Base-by-base conservation (phyloP, 1,140 invertebrate genomes). In the Atta cephalotes region DNA sequence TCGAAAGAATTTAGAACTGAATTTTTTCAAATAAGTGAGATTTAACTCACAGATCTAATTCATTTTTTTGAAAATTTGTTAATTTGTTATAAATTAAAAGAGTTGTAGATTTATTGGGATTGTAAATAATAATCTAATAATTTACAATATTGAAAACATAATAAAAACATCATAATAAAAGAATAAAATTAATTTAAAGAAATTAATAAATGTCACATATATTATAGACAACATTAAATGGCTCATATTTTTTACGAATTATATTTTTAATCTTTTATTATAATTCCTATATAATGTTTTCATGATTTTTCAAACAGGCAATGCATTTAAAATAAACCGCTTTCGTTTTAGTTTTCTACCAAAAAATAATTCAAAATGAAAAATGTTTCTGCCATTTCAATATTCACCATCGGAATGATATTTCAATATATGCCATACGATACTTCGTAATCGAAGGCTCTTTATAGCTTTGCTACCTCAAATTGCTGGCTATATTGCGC, bases 331-430 rank as follows among this genome's bases (percentile, higher is more conserved):
- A n/a, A 66, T 66, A 78, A 78, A 65, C 12, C n/a, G 39, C 10
- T 78, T 78, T 78, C 4, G 16, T 63, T 62, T 10, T 12, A 58
- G 7, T 12, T 21, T 49, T 35, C 7, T 28, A 3, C 3, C 12
- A 45, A 25, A 60, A 74, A 84, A 84, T 62, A 82, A 84, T 60
- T 25, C 56, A 7, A 76, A 6, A 81, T 81, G 21, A 74, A 81
- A 81, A 84, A 63, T 84, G 39, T 18, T 72, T 74, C n/a, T 31
- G 25, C 25, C 51, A 76, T 84, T 84, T 74, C 45, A 21, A 74
- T 51, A 76, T 28, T 62, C 56, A 51, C 14, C 6, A 2, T 51
- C 31, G 39, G 10, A 84, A 74, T 84, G 45, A 84, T 76, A 84
- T 84, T 84, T 62, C 70, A 84, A 84, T 84, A 49, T 62, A 21